phyloP scores from a whole-genome alignment of 1,140 invertebrate genomes.

The Papilio helenus region DNA sequence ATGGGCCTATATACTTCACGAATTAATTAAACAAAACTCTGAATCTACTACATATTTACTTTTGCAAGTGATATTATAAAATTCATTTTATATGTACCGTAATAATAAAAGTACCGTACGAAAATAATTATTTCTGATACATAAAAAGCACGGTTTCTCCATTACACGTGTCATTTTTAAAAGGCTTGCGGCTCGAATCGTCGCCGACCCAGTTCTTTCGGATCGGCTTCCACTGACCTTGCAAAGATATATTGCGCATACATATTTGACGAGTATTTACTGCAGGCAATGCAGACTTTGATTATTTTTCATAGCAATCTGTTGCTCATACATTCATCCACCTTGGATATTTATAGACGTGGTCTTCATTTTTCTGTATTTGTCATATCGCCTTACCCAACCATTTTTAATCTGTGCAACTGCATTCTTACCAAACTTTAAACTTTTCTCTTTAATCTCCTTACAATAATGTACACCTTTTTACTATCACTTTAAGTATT shows the following conservation, averaged over 20 bases:
- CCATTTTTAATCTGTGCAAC: too few relatives aligned
- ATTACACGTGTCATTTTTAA: slow-evolving; percentile 13
- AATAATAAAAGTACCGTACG: neutral
- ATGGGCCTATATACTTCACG: neutral
- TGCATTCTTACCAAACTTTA: too few relatives aligned
- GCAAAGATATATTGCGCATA: slow-evolving; percentile 7
- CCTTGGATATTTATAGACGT: too few relatives aligned
- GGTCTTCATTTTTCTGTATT: too few relatives aligned
- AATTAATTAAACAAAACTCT: neutral
- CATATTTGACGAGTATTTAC: slow-evolving; percentile 9
- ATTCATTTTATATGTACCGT: neutral
- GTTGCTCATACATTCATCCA: neutral
- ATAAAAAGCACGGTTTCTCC: neutral
- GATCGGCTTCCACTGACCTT: slow-evolving; percentile 7
- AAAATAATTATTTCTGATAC: slow-evolving; percentile 10
- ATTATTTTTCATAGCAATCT: slow-evolving; percentile 3
- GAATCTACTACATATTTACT: neutral
- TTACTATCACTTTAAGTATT: too few relatives aligned
- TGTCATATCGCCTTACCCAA: too few relatives aligned
- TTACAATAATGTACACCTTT: too few relatives aligned
- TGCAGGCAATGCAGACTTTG: neutral
- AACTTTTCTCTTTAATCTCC: too few relatives aligned
- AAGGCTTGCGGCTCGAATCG: slow-evolving; percentile 9
- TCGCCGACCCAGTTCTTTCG: slow-evolving; percentile 12
- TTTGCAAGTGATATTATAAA: too few relatives aligned